Conservation (phyloP, 2,888 invertebrate species). For the Bruchidius siliquastri region DNA sequence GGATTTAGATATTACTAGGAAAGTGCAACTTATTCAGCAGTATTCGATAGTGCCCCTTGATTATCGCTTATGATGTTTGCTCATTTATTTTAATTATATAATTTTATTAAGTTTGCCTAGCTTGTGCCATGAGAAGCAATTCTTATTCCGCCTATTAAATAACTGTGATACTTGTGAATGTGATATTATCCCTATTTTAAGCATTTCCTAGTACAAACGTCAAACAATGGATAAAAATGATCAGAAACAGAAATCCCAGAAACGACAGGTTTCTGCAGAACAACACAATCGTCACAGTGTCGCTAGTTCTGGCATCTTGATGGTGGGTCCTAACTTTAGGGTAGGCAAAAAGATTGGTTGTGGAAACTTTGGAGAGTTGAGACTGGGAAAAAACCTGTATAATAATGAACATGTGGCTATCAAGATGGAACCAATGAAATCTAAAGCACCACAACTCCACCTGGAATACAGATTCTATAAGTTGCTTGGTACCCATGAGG, state of each 20-base stretch:
- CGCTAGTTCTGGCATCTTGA: constrained; percentile 77
- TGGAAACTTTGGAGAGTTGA: constrained; percentile 99
- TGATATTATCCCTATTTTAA: not conserved
- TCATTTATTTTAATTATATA: not conserved
- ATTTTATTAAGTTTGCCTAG: not conserved
- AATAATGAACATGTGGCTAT: constrained; percentile 99
- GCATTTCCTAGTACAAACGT: not conserved
- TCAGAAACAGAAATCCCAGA: not conserved
- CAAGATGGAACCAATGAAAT: constrained; percentile 99
- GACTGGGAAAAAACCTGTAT: constrained; percentile 98
- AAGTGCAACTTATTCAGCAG: not conserved
- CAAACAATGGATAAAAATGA: not conserved
- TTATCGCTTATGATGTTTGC: not conserved
- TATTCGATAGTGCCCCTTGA: not conserved
- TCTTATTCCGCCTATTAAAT: not conserved
- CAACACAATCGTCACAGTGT: constrained; percentile 50
- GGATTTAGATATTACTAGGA: not conserved
- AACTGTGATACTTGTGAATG: not conserved
- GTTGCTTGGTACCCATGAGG: constrained; percentile 96
- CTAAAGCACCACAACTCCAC: constrained; percentile 99
- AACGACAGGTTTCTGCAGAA: not conserved
- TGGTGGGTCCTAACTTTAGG: constrained; percentile 99
- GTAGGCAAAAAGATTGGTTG: constrained; percentile 99
- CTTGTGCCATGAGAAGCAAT: not conserved
- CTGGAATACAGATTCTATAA: constrained; percentile 99